These are phyloP conservation scores for Zaprionus lineosus DNA, from an alignment of 2,888 invertebrate genomes.

Conservation along the genomic window DNA sequence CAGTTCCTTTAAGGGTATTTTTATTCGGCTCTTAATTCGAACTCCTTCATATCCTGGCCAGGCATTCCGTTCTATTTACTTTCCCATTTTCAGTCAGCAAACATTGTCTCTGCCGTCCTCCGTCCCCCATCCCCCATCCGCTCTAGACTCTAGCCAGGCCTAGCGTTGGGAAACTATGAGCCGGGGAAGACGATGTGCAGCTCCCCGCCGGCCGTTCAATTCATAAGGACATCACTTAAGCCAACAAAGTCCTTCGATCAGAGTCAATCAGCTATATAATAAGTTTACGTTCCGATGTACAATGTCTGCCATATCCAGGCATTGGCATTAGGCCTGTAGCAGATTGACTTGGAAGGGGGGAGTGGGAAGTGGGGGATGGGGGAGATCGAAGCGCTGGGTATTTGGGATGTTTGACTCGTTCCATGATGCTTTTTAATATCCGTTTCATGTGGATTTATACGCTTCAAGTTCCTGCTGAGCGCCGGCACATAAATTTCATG, in stretches of 20 bases:
- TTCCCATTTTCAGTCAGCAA: too few relatives aligned
- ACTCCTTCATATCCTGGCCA: too few relatives aligned
- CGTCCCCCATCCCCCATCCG: too few relatives aligned
- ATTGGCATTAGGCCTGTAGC: conserved; percentile 9
- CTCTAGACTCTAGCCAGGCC: neutral
- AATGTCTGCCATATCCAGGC: conserved; percentile 10
- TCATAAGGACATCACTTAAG: conserved; percentile 72
- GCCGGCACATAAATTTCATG: conserved; percentile 73
- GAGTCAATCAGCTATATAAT: conserved; percentile 73
- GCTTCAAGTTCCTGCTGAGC: conserved; percentile 74
- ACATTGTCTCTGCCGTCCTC: too few relatives aligned
- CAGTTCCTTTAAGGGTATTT: too few relatives aligned
- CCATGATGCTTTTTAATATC: conserved; percentile 72
- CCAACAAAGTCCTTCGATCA: conserved; percentile 56
- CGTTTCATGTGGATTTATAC: conserved; percentile 74
- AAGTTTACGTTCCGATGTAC: conserved; percentile 36
- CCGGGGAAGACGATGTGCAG: conserved; percentile 4
- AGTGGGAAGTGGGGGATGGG: neutral
- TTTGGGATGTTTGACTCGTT: conserved; percentile 46
- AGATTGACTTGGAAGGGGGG: neutral
- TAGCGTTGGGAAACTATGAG: neutral
- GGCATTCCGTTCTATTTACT: neutral
- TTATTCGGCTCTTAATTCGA: too few relatives aligned
- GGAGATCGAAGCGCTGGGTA: neutral
- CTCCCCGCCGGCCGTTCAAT: conserved; percentile 56